A percentile compares a stretch with the other conserved stretches of the same genome.
Evolutionary conservation across 2,797 vertebrate species (phyloP).

Genomic region (Pantherophis vulpinus): DNA sequence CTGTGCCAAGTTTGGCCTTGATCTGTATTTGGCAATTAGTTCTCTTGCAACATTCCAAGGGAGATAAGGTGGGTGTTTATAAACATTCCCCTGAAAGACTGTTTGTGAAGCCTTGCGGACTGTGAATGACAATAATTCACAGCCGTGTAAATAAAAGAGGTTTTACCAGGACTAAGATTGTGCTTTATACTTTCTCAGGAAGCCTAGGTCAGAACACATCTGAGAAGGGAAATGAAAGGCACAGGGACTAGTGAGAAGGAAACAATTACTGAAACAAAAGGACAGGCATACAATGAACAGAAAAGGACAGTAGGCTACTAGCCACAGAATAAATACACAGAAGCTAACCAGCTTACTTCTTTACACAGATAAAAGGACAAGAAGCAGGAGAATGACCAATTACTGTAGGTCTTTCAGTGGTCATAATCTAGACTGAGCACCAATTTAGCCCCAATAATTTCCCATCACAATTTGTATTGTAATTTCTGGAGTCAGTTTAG

Average conservation of each 20-base stretch:
- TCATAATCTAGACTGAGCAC: background rate
- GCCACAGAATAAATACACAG: background rate
- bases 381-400: background rate
- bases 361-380: background rate
- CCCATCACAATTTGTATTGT: background rate
- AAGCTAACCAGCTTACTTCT: background rate
- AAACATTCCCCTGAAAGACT: too few species aligned
- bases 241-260: background rate
- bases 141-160: too few species aligned
- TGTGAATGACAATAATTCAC: too few species aligned
- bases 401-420: background rate
- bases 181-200: too few species aligned
- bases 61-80: too few species aligned
- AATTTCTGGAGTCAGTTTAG: background rate
- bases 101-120: too few species aligned
- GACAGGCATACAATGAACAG: background rate
- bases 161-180: too few species aligned
- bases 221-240: background rate
- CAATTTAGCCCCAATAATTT: background rate
- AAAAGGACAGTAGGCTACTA: background rate
- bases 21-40: too few species aligned
- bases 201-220: background rate
- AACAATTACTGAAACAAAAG: background rate
- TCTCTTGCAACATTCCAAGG: too few species aligned
- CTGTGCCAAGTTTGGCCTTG: too few species aligned